These are phyloP conservation scores for Enteromius viviparus DNA, from an alignment of 2,797 vertebrate genomes.

Conservation along the genomic window DNA sequence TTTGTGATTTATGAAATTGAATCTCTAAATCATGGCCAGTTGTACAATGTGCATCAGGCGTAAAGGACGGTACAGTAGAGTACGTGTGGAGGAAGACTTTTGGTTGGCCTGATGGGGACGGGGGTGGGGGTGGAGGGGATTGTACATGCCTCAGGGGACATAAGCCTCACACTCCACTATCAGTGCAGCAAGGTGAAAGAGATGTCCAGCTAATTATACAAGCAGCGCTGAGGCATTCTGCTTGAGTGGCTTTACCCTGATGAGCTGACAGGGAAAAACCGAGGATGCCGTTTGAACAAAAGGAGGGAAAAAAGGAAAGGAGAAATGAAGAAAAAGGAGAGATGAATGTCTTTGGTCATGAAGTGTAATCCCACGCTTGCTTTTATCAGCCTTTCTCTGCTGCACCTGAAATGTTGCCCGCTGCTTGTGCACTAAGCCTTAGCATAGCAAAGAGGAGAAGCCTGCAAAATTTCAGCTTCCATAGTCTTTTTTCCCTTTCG, in stretches of 20 bases:
- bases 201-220: slow-evolving; percentile 70
- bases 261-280: slow-evolving; percentile 62
- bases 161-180: slow-evolving; percentile 59
- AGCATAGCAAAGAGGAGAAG: slow-evolving; percentile 59
- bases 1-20: background rate
- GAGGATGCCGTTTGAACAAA: slow-evolving; percentile 61
- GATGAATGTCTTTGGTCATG: slow-evolving; percentile 68
- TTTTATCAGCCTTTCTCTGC: slow-evolving; percentile 64
- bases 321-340: slow-evolving; percentile 57
- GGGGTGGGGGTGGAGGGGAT: slow-evolving; percentile 32
- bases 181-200: slow-evolving; percentile 66
- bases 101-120: slow-evolving; percentile 20
- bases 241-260: slow-evolving; percentile 58
- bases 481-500: slow-evolving; percentile 53
- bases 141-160: slow-evolving; percentile 61
- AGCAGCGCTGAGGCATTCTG: slow-evolving; percentile 63
- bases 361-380: slow-evolving; percentile 68
- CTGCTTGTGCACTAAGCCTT: slow-evolving; percentile 63
- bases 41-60: background rate
- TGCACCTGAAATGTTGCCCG: slow-evolving; percentile 63
- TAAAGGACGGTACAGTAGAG: slow-evolving; percentile 3
- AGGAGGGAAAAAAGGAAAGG: slow-evolving; percentile 13
- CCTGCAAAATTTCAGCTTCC: slow-evolving; percentile 64
- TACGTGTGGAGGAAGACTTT: slow-evolving; percentile 16
- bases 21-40: background rate